A percentile compares a stretch with the other conserved stretches of the same genome.
Evolutionary conservation across 1,140 invertebrate genomes (phyloP).

Genomic region (Galleria mellonella): DNA sequence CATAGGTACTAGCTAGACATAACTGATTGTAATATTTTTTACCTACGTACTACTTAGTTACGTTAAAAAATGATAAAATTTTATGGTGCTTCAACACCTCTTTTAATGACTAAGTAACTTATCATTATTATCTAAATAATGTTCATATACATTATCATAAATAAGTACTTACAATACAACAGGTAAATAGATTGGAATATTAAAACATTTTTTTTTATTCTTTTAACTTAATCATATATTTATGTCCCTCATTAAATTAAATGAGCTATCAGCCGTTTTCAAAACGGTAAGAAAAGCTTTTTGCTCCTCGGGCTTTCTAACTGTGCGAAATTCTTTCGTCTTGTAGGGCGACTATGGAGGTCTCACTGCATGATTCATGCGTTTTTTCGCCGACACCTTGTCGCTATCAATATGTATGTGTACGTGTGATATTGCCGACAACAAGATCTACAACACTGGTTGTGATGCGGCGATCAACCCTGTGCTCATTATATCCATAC

Average conservation of each 20-base stretch:
- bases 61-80: too few species aligned
- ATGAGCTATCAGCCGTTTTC: conserved; percentile 58
- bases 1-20: too few species aligned
- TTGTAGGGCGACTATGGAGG: conserved; percentile 52
- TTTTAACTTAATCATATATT: too few species aligned
- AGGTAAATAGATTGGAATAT: too few species aligned
- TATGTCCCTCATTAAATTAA: conserved; percentile 48
- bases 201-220: too few species aligned
- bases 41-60: too few species aligned
- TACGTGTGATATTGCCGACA: conserved; percentile 35
- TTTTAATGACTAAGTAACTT: too few species aligned
- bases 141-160: too few species aligned
- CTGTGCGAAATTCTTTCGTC: conserved; percentile 61
- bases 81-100: too few species aligned
- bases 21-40: too few species aligned
- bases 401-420: conserved; percentile 59
- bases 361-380: conserved; percentile 69
- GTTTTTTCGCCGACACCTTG: conserved; percentile 64
- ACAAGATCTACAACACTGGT: not conserved
- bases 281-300: conserved; percentile 43
- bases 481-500: conserved; percentile 6
- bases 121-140: too few species aligned
- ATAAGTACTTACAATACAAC: too few species aligned
- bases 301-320: conserved; percentile 44
- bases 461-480: not conserved